Percentiles rank a stretch among this genome's conserved stretches.
Evolutionary conservation across 2,888 invertebrate genomes (phyloP).

Genomic region (Trachelus troglodyta): DNA sequence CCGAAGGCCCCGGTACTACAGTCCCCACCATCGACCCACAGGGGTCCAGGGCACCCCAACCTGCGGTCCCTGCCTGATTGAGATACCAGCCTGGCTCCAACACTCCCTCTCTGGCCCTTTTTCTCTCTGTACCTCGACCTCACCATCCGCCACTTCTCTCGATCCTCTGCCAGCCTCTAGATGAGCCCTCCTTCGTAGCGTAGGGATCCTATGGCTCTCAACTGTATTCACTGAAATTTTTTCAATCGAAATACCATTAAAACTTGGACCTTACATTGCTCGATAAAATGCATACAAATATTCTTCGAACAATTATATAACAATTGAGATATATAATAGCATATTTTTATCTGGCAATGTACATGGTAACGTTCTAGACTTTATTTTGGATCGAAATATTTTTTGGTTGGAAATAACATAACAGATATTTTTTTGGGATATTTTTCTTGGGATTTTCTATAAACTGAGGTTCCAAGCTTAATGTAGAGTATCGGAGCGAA

Average conservation of each 20-base stretch:
- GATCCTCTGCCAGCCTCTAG: conserved; percentile 17
- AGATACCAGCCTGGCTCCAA: conserved; percentile 59
- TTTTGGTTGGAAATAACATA: not conserved
- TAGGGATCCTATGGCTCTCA: conserved; percentile 33
- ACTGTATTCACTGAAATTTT: not conserved
- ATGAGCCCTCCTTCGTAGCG: conserved; percentile 21
- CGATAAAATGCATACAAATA: not conserved
- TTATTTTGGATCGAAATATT: not conserved
- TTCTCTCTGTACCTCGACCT: conserved; percentile 19
- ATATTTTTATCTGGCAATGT: not conserved
- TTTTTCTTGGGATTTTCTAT: not conserved
- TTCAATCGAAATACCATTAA: not conserved
- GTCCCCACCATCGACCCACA: conserved; percentile 39
- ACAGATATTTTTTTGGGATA: not conserved
- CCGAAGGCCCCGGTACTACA: conserved; percentile 47
- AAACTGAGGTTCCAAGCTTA: not conserved
- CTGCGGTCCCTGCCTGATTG: conserved; percentile 61
- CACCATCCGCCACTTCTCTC: conserved; percentile 16
- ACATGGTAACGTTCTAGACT: not conserved
- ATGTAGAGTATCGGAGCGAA: not conserved
- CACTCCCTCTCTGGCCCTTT: conserved; percentile 16
- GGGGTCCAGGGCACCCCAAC: conserved; percentile 58
- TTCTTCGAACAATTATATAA: not conserved
- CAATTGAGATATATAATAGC: not conserved
- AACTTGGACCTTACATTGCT: not conserved